Percentiles rank a stretch among this genome's conserved stretches.
Evolutionary conservation across 2,797 vertebrate genomes (phyloP).

Genomic region (Notoglanidium macrostoma): DNA sequence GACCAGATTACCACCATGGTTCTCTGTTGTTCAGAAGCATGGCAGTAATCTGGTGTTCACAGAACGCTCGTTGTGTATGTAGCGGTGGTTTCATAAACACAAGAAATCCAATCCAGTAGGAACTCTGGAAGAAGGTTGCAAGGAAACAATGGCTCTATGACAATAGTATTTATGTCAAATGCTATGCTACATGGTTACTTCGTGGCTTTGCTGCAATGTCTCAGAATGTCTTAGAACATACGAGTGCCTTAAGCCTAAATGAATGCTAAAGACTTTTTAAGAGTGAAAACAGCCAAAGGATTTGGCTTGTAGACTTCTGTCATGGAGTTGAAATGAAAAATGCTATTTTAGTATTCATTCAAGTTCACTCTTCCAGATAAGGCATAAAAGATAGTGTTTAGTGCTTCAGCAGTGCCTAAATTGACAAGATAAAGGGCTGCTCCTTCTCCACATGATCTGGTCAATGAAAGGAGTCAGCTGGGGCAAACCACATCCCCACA

Average conservation of each 20-base stretch:
- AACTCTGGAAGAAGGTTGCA: background rate
- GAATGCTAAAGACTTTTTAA: background rate
- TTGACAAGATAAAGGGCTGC: constrained; percentile 53
- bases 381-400: background rate
- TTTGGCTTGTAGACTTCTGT: background rate
- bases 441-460: constrained; percentile 41
- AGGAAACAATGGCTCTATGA: background rate
- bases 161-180: background rate
- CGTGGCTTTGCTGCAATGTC: background rate
- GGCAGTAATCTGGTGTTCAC: background rate
- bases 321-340: background rate
- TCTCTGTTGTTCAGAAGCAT: background rate
- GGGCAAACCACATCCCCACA: constrained; percentile 19
- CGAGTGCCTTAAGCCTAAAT: background rate
- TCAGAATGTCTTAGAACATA: background rate
- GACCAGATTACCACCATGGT: background rate
- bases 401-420: constrained; percentile 52
- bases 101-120: too few species aligned
- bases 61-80: background rate
- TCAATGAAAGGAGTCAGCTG: constrained; percentile 47
- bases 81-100: background rate
- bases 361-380: background rate
- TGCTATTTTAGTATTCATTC: background rate
- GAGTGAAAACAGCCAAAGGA: background rate
- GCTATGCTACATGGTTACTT: background rate